phyloP scores from a whole-genome alignment of 2,888 invertebrate genomes.

The Drosophila quinaria region DNA sequence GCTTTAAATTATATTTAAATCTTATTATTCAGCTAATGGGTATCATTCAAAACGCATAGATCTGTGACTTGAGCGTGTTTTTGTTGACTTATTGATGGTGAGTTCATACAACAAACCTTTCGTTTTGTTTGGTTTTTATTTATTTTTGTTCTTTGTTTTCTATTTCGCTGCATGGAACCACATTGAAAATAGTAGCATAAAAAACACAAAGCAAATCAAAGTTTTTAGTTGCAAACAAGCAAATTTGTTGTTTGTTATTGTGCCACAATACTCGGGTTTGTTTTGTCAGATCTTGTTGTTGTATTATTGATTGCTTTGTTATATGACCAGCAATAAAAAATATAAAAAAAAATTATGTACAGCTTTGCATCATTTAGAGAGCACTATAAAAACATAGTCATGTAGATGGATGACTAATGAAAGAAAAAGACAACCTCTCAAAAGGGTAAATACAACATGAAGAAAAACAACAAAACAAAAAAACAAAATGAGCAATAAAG shows the following conservation, averaged over 20 bases:
- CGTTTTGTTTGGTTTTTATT: slow-evolving; percentile 10
- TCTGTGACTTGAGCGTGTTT: slow-evolving; percentile 9
- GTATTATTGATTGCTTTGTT: slow-evolving; percentile 72
- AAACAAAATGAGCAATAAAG: slow-evolving; percentile 56
- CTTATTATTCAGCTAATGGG: background rate
- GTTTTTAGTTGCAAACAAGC: slow-evolving; percentile 72
- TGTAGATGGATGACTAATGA: slow-evolving; percentile 48
- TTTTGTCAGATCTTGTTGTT: slow-evolving; percentile 47
- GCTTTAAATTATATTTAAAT: background rate
- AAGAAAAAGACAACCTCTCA: slow-evolving; percentile 30
- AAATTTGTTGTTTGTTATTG: slow-evolving; percentile 71
- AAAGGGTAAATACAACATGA: slow-evolving; percentile 51
- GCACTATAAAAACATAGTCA: slow-evolving; percentile 16
- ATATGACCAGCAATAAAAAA: slow-evolving; percentile 59
- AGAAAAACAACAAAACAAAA: slow-evolving; percentile 23
- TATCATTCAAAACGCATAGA: slow-evolving; percentile 22
- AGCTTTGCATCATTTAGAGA: slow-evolving; percentile 38
- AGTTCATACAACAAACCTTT: slow-evolving; percentile 54
- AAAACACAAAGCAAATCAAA: slow-evolving; percentile 43
- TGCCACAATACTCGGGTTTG: slow-evolving; percentile 40
- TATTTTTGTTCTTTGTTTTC: slow-evolving; percentile 18
- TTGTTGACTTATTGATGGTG: slow-evolving; percentile 64
- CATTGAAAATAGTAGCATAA: slow-evolving; percentile 38
- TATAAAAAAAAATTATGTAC: slow-evolving; percentile 14
- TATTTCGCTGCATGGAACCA: slow-evolving; percentile 44